phyloP scores from a whole-genome alignment of 1,140 invertebrate species.

The Ceratoteleas bidentatus region DNA sequence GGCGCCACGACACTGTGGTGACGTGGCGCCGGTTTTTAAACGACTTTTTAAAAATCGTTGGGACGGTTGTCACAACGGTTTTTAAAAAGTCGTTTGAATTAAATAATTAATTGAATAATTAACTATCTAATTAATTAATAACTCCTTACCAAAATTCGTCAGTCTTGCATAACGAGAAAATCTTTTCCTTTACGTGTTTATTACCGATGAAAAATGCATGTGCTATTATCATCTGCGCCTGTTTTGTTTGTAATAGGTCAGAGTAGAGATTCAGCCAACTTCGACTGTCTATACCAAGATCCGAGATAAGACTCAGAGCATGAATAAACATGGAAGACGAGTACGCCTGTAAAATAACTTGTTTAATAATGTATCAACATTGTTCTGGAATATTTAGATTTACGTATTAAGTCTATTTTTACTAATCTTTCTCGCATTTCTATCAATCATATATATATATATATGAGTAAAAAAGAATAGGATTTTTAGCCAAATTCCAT shows the following conservation, averaged over 20 bases:
- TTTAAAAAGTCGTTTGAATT: no score
- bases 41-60: no score
- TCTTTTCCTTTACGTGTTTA: conserved; percentile 78
- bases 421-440: neutral
- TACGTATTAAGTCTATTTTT: neutral
- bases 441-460: no score
- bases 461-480: no score
- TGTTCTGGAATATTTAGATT: conserved; percentile 4
- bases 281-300: conserved; percentile 77
- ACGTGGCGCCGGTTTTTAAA: no score
- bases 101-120: neutral
- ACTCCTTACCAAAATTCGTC: conserved; percentile 76
- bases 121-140: neutral
- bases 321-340: conserved; percentile 79
- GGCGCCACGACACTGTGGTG: no score
- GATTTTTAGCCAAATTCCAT: no score
- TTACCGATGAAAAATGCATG: conserved; percentile 80
- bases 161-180: conserved; percentile 79
- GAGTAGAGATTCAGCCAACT: conserved; percentile 79
- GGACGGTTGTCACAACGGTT: no score
- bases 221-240: conserved; percentile 82
- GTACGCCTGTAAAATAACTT: conserved; percentile 69
- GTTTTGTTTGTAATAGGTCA: conserved; percentile 78
- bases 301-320: conserved; percentile 78
- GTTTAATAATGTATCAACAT: conserved; percentile 5